Conservation (phyloP, 2,113 vertebrate species). For the Ciconia boyciana region DNA sequence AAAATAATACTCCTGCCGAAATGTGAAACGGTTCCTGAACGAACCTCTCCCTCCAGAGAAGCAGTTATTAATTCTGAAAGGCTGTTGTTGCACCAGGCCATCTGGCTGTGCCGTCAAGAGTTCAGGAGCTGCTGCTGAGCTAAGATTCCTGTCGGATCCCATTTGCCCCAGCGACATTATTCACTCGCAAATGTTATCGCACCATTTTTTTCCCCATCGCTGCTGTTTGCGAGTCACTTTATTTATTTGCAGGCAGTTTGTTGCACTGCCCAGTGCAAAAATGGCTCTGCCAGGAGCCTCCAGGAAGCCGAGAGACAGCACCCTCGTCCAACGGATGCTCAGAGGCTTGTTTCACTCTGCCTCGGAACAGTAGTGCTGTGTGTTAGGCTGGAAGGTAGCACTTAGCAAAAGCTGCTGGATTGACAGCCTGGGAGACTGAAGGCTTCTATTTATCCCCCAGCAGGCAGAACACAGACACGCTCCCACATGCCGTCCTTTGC, state of each 20-base stretch:
- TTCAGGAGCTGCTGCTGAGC: constrained; percentile 67
- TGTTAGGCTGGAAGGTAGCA: neutral
- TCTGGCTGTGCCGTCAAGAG: constrained; percentile 71
- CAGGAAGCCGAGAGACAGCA: neutral
- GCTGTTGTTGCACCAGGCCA: constrained; percentile 77
- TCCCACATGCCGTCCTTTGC: neutral
- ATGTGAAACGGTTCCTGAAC: constrained; percentile 64
- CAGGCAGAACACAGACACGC: neutral
- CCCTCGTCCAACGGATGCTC: neutral
- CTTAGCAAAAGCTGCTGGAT: neutral
- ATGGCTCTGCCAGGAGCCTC: neutral
- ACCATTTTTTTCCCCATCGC: neutral
- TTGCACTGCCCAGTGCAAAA: neutral
- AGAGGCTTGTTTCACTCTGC: neutral
- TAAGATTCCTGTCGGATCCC: constrained; percentile 61
- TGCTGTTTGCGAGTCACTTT: neutral
- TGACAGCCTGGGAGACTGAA: neutral
- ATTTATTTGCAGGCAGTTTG: constrained; percentile 4
- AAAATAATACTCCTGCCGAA: constrained; percentile 48
- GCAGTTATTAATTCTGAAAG: constrained; percentile 81
- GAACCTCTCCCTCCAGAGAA: constrained; percentile 72
- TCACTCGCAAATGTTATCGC: constrained; percentile 45
- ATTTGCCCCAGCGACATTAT: constrained; percentile 30
- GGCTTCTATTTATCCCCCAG: constrained; percentile 20
- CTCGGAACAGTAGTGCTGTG: neutral